These are phyloP conservation scores for Balaeniceps rex DNA, from an alignment of 2,113 vertebrate genomes.

Conservation along the genomic window DNA sequence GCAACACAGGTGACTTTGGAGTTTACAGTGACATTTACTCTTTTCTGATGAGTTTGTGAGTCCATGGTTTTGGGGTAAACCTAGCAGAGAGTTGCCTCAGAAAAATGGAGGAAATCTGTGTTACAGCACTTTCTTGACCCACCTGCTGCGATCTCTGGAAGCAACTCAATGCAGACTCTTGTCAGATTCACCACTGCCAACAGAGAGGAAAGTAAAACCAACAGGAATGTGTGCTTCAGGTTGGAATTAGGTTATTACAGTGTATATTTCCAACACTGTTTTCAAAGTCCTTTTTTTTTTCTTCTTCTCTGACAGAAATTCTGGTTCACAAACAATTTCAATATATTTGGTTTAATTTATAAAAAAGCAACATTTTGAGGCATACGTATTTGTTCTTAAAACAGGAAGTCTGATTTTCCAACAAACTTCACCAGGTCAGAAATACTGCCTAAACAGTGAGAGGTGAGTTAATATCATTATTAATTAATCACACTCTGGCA, in stretches of 20 bases:
- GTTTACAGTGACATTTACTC: neutral
- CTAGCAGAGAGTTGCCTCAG: neutral
- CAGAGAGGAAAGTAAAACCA: neutral
- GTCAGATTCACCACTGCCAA: neutral
- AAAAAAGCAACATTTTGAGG: neutral
- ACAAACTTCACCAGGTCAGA: neutral
- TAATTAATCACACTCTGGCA: neutral
- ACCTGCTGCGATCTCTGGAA: fast-evolving
- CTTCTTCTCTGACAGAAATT: neutral
- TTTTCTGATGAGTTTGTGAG: neutral
- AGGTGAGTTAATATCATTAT: neutral
- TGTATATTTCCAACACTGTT: neutral
- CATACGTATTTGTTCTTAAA: neutral
- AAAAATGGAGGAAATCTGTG: neutral
- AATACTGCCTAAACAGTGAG: neutral
- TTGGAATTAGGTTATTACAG: neutral
- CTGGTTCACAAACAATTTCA: neutral
- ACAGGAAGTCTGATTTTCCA: neutral
- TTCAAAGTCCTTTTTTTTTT: neutral
- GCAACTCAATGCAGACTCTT: neutral
- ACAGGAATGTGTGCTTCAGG: neutral
- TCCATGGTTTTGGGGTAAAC: neutral
- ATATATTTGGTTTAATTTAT: neutral
- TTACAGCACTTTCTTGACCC: neutral
- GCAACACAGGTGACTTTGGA: neutral